phyloP scores from a whole-genome alignment of 1,140 invertebrate genomes.

The Cylas formicarius region DNA sequence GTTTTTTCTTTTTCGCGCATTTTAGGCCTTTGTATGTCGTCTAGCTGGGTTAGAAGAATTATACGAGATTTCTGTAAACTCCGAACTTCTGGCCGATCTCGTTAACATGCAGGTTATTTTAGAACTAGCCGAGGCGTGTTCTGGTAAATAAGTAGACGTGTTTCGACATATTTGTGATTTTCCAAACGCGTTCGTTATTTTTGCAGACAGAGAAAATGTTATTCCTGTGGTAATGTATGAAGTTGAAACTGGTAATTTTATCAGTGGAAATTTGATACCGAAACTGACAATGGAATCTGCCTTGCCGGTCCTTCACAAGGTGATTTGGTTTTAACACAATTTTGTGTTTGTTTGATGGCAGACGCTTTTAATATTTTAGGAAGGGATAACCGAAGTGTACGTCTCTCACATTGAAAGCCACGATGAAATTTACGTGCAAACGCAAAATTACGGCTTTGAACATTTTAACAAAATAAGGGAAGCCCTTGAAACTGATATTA shows the following conservation, averaged over 20 bases:
- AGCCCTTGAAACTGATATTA: slow-evolving; percentile 27
- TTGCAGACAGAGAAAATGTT: slow-evolving; percentile 12
- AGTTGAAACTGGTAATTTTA: slow-evolving; percentile 22
- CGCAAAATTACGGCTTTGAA: slow-evolving; percentile 40
- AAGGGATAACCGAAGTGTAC: slow-evolving; percentile 39
- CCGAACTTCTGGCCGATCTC: slow-evolving; percentile 23
- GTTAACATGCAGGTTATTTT: slow-evolving; percentile 20
- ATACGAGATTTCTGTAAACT: slow-evolving; percentile 34
- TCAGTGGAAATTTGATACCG: slow-evolving; percentile 34
- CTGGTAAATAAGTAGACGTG: slow-evolving; percentile 18
- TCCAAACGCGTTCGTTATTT: slow-evolving; percentile 1
- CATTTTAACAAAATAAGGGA: slow-evolving; percentile 36
- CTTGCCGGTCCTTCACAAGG: slow-evolving; percentile 30
- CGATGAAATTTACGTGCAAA: slow-evolving; percentile 45
- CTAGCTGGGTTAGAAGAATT: slow-evolving; percentile 54
- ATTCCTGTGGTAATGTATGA: slow-evolving; percentile 37
- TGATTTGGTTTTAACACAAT: slow-evolving; percentile 18
- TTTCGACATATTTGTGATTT: too few species aligned
- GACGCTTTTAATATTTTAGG: slow-evolving; percentile 27
- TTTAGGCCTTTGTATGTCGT: slow-evolving; percentile 52
- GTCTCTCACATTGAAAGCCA: slow-evolving; percentile 41
- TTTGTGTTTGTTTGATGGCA: background rate
- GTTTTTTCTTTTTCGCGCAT: slow-evolving; percentile 1
- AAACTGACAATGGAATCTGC: slow-evolving; percentile 28
- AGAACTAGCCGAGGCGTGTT: slow-evolving; percentile 21